Evolutionary conservation across 2,797 vertebrate genomes (phyloP).

Genomic region (Parauchenoglanis ngamensis): DNA sequence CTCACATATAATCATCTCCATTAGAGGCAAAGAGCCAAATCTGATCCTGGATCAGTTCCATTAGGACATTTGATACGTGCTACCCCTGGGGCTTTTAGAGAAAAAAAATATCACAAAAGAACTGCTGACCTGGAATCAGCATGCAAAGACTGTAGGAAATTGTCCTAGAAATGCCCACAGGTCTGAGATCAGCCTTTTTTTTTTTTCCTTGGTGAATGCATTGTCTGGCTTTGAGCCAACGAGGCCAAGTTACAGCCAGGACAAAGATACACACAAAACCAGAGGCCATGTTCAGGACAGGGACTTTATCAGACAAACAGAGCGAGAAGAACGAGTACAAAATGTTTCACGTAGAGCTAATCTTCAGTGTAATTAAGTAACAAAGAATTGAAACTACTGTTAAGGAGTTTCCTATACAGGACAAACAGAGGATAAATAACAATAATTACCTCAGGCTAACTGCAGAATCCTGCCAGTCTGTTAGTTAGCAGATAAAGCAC

Average conservation of each 20-base stretch:
- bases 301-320: conserved; percentile 17
- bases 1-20: not conserved
- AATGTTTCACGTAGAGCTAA: not conserved
- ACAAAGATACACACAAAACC: conserved; percentile 39
- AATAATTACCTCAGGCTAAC: conserved; percentile 1
- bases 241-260: conserved; percentile 36
- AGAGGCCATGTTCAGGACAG: conserved; percentile 19
- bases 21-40: not conserved
- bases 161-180: conserved; percentile 8
- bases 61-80: conserved; percentile 9
- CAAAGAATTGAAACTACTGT: not conserved
- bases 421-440: not conserved
- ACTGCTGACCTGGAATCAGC: conserved; percentile 20
- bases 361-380: not conserved
- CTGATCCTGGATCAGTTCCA: conserved; percentile 31
- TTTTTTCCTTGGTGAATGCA: not conserved
- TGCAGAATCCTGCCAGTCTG: not conserved
- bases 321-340: not conserved
- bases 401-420: not conserved
- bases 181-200: conserved; percentile 27
- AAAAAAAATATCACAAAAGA: not conserved
- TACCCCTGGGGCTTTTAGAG: not conserved
- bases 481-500: not conserved
- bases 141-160: not conserved
- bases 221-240: conserved; percentile 21